These are phyloP conservation scores for Lobophora halterata DNA, from an alignment of 2,888 invertebrate species.

Conservation along the genomic window DNA sequence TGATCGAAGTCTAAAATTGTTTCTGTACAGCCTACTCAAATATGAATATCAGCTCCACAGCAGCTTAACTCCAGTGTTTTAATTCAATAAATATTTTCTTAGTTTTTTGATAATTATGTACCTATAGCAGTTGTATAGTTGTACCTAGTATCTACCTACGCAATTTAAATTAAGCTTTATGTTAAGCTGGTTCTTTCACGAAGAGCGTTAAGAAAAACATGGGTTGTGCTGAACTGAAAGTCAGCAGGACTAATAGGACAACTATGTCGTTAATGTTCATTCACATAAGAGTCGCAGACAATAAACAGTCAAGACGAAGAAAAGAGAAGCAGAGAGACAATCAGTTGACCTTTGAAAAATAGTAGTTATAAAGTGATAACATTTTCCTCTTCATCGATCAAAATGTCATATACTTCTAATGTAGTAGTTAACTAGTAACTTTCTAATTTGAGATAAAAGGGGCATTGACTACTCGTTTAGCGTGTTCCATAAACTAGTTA, in stretches of 20 bases:
- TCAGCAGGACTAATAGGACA: too few relatives aligned
- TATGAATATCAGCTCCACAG: slow-evolving; percentile 9
- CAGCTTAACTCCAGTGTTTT: too few relatives aligned
- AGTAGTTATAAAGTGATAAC: slow-evolving; percentile 33
- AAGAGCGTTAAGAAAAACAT: too few relatives aligned
- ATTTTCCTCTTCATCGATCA: slow-evolving; percentile 49
- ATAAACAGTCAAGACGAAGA: too few relatives aligned
- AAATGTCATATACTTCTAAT: slow-evolving; percentile 47
- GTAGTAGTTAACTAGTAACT: slow-evolving; percentile 54
- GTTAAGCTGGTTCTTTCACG: too few relatives aligned
- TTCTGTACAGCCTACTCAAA: slow-evolving; percentile 20
- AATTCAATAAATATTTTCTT: neutral
- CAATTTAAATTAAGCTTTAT: too few relatives aligned
- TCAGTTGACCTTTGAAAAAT: slow-evolving; percentile 14
- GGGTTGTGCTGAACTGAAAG: too few relatives aligned
- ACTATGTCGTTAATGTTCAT: too few relatives aligned
- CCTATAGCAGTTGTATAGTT: too few relatives aligned
- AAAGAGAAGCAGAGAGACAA: too few relatives aligned
- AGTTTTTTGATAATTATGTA: neutral
- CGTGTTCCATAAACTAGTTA: slow-evolving; percentile 34
- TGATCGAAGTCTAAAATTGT: slow-evolving; percentile 12
- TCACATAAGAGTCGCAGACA: too few relatives aligned
- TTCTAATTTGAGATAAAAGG: slow-evolving; percentile 60
- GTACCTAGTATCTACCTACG: too few relatives aligned
- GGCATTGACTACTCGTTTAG: slow-evolving; percentile 45